Evolutionary conservation across 2,113 vertebrate genomes (phyloP).

Genomic region (Casuarius casuarius): DNA sequence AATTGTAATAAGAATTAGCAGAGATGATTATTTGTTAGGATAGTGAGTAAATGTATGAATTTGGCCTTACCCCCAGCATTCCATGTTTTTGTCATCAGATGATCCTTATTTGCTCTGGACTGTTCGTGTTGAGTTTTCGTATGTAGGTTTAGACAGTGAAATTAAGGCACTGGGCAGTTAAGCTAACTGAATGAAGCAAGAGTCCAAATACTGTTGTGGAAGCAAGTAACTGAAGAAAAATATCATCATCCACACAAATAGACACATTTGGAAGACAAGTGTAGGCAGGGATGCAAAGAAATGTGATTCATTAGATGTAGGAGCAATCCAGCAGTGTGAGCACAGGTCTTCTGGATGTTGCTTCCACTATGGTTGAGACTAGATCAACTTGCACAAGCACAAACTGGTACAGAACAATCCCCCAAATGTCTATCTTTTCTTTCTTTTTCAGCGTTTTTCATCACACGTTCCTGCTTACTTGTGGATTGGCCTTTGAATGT

Average conservation of each 20-base stretch:
- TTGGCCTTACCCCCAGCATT: not conserved
- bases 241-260: rapidly evolving
- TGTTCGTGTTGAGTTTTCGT: not conserved
- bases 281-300: not conserved
- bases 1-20: not conserved
- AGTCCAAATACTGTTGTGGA: not conserved
- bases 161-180: not conserved
- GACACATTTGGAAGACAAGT: not conserved
- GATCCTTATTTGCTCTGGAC: not conserved
- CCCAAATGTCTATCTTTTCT: not conserved
- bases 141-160: not conserved
- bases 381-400: rapidly evolving
- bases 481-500: not conserved
- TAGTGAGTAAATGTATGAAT: not conserved
- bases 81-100: not conserved
- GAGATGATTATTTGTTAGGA: not conserved
- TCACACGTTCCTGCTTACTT: not conserved
- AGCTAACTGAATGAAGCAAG: not conserved
- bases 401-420: not conserved
- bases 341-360: not conserved
- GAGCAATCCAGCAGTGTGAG: not conserved
- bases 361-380: not conserved
- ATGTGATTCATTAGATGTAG: not conserved
- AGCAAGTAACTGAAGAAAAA: not conserved
- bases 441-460: not conserved